These are phyloP conservation scores for Drosophila koepferae DNA, from an alignment of 2,888 invertebrate species.

Conservation along the genomic window DNA sequence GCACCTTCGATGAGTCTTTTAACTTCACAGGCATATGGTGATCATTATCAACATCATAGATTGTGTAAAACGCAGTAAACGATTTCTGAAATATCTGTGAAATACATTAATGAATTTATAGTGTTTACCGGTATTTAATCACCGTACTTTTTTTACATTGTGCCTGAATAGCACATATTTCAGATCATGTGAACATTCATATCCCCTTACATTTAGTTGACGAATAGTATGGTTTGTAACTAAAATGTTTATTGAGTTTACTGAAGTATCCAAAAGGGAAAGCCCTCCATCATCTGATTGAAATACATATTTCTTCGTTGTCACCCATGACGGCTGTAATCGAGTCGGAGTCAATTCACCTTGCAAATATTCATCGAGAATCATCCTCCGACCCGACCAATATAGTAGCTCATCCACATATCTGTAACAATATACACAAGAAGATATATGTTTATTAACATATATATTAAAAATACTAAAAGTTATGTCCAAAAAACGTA, in stretches of 20 bases:
- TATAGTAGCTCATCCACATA: constrained; percentile 95
- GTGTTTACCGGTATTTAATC: background rate
- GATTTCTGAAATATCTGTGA: constrained; percentile 94
- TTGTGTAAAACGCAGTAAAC: constrained; percentile 94
- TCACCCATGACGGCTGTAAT: constrained; percentile 93
- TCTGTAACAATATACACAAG: constrained; percentile 82
- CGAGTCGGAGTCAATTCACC: constrained; percentile 90
- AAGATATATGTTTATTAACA: no score
- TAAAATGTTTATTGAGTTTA: constrained; percentile 91
- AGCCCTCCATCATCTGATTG: constrained; percentile 94
- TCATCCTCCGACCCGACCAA: constrained; percentile 95
- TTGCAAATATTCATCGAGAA: constrained; percentile 93
- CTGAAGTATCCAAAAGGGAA: constrained; percentile 91
- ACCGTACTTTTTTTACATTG: constrained; percentile 93
- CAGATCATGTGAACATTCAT: constrained; percentile 93
- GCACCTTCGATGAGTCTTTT: constrained; percentile 89
- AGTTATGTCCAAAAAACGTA: no score
- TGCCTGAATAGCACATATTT: constrained; percentile 95
- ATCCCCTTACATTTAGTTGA: constrained; percentile 94
- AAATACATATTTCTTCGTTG: constrained; percentile 93
- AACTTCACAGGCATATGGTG: constrained; percentile 94
- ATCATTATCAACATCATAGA: constrained; percentile 96
- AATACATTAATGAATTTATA: background rate
- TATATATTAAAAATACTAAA: no score
- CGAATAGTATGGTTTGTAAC: constrained; percentile 95